Percentiles rank a stretch among this genome's conserved stretches.
Evolutionary conservation across 2,797 vertebrate species (phyloP).

Genomic region (Platalea minor): DNA sequence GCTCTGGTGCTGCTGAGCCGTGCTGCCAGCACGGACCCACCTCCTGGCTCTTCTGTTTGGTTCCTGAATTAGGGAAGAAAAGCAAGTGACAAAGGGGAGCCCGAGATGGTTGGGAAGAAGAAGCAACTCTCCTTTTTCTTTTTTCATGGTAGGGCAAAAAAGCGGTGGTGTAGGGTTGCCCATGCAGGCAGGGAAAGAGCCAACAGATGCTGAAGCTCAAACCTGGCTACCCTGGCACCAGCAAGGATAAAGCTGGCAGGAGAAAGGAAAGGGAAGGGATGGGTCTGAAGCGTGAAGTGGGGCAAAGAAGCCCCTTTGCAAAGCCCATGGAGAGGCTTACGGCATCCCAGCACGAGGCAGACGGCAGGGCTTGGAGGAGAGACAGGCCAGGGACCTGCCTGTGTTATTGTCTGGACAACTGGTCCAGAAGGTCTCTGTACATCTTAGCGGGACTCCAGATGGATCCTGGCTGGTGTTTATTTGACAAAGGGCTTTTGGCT

Average conservation of each 20-base stretch:
- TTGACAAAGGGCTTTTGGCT: neutral
- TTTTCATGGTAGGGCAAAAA: neutral
- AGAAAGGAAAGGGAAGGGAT: neutral
- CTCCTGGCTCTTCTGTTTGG: neutral
- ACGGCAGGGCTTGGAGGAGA: neutral
- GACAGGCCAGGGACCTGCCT: neutral
- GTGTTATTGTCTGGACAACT: neutral
- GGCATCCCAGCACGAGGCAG: neutral
- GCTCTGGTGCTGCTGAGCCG: neutral
- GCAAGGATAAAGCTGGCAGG: neutral
- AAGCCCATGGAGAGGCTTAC: fast-evolving
- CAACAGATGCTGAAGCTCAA: neutral
- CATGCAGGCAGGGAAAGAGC: too few species aligned
- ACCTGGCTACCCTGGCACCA: neutral
- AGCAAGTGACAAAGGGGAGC: neutral
- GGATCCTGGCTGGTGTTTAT: neutral
- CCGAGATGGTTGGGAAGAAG: neutral
- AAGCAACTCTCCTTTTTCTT: neutral
- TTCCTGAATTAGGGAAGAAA: neutral
- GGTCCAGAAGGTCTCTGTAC: neutral
- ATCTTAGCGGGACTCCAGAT: neutral
- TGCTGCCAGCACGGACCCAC: neutral
- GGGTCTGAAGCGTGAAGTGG: neutral
- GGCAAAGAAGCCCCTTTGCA: neutral
- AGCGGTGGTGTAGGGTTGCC: neutral